Conservation (phyloP, 2,113 vertebrate species). For the Bubo blakistoni region DNA sequence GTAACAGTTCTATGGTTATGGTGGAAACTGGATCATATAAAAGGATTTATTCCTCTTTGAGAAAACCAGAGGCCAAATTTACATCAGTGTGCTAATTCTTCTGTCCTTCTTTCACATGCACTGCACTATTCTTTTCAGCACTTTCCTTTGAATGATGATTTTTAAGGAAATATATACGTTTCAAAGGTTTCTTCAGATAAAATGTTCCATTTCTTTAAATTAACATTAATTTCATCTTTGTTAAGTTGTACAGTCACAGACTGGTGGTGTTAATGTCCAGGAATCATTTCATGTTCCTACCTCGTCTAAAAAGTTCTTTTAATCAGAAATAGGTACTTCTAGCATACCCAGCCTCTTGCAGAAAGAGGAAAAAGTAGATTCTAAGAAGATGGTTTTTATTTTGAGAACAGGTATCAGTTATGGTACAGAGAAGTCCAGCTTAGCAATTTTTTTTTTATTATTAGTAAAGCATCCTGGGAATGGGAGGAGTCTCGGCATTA, state of each 20-base stretch:
- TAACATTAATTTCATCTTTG: background rate
- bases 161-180: background rate
- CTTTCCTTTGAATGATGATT: background rate
- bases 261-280: background rate
- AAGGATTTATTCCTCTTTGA: background rate
- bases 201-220: background rate
- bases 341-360: background rate
- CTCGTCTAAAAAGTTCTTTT: background rate
- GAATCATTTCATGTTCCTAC: background rate
- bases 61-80: background rate
- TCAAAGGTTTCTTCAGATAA: background rate
- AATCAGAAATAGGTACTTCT: background rate
- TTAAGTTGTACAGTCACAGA: background rate
- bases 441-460: background rate
- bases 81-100: background rate
- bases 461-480: background rate
- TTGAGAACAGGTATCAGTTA: background rate
- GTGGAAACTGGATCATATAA: background rate
- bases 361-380: background rate
- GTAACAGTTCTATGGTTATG: background rate
- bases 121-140: background rate
- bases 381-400: background rate
- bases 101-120: background rate
- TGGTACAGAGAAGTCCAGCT: background rate
- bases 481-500: background rate